A percentile compares a stretch with the other conserved stretches of the same genome.
These are phyloP conservation scores for Nephrocerus scutellatus DNA, from an alignment of 2,888 invertebrate species.

Conservation along the genomic window DNA sequence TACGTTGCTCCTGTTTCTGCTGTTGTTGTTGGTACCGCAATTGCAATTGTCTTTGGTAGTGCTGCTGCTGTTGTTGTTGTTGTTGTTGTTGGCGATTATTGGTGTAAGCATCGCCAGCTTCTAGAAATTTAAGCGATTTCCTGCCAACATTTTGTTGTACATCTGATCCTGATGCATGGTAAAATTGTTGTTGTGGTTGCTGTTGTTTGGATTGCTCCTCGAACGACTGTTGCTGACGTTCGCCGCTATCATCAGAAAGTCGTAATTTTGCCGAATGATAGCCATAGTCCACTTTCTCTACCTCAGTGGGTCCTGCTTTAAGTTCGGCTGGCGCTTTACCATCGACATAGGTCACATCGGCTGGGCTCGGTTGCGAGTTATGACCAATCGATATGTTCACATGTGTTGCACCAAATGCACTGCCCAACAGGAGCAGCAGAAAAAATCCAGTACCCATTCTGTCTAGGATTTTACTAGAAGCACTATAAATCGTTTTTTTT, in stretches of 20 bases:
- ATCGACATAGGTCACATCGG: conserved; percentile 51
- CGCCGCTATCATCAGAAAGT: not conserved
- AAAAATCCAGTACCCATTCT: conserved; percentile 26
- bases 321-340: conserved; percentile 39
- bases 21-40: conserved; percentile 19
- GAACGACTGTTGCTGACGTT: not conserved
- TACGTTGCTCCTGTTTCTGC: conserved; percentile 29
- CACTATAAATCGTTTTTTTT: too few relatives aligned
- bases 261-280: conserved; percentile 7
- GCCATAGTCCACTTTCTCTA: conserved; percentile 1
- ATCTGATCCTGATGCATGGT: too few relatives aligned
- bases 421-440: conserved; percentile 30
- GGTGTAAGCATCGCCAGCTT: conserved; percentile 18
- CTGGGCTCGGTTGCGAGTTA: conserved; percentile 46
- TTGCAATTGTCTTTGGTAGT: conserved; percentile 5
- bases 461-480: not conserved
- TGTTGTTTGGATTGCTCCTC: too few relatives aligned
- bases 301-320: conserved; percentile 28
- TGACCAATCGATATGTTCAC: conserved; percentile 39
- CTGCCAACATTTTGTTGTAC: not conserved
- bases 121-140: not conserved
- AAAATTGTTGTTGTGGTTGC: too few relatives aligned
- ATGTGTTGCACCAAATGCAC: conserved; percentile 33
- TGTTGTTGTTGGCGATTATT: conserved; percentile 1
- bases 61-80: conserved; percentile 2